phyloP scores from a whole-genome alignment of 1,140 invertebrate species.

The Phymorhynchus buccinoides region DNA sequence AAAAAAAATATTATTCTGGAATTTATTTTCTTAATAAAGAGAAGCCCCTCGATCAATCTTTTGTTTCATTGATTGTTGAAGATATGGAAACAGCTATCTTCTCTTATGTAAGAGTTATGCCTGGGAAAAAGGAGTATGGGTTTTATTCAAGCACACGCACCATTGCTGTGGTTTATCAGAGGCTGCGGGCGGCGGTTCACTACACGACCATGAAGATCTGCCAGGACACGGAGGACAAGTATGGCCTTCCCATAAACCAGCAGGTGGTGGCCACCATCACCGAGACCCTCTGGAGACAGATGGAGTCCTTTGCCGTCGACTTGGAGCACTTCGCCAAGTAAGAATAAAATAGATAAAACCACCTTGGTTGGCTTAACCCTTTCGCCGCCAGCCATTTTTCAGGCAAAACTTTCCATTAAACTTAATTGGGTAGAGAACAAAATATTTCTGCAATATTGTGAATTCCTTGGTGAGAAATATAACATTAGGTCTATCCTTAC shows the following conservation, averaged over 20 bases:
- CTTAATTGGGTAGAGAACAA: too few relatives aligned
- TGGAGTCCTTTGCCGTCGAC: slow-evolving; percentile 50
- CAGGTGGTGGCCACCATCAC: slow-evolving; percentile 51
- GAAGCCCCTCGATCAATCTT: too few relatives aligned
- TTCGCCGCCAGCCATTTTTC: too few relatives aligned
- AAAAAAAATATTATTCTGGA: too few relatives aligned
- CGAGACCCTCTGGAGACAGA: slow-evolving; percentile 56
- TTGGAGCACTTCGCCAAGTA: slow-evolving; percentile 61
- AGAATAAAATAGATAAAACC: neutral
- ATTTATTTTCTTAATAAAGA: too few relatives aligned
- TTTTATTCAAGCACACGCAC: neutral
- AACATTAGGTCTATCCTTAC: too few relatives aligned
- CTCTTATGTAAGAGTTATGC: neutral
- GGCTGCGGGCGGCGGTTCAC: slow-evolving; percentile 55
- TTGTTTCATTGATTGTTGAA: neutral
- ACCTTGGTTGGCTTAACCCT: too few relatives aligned
- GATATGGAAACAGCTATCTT: neutral
- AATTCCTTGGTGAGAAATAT: too few relatives aligned
- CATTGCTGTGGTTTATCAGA: slow-evolving; percentile 38
- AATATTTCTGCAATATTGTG: too few relatives aligned
- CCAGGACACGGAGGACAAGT: slow-evolving; percentile 43
- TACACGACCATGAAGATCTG: slow-evolving; percentile 54
- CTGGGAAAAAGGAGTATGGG: too few relatives aligned
- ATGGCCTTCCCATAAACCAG: slow-evolving; percentile 44
- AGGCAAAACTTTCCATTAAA: too few relatives aligned